Conservation (phyloP, 2,113 vertebrate species). For the Megalops atlanticus region DNA sequence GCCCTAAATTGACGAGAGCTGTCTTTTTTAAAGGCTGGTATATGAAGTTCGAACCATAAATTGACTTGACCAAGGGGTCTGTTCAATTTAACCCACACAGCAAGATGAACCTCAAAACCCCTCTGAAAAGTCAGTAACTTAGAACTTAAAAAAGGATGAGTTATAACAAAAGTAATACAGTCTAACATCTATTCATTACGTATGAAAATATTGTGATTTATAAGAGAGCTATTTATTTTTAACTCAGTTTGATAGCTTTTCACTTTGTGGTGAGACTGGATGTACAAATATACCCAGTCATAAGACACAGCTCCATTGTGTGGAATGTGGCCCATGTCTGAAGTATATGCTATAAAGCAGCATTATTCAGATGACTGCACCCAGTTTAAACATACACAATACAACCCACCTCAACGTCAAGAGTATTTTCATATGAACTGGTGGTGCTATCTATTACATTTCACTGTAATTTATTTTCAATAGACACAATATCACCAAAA, state of each 20-base stretch:
- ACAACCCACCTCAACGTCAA: slow-evolving; percentile 21
- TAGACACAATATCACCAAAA: slow-evolving; percentile 26
- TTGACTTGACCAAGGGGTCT: background rate
- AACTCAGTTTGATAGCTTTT: background rate
- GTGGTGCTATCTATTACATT: slow-evolving; percentile 15
- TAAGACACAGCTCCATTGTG: too few relatives aligned
- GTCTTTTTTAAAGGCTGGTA: background rate
- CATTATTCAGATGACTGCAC: background rate
- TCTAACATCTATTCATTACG: background rate
- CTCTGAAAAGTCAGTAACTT: too few relatives aligned
- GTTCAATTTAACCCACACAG: background rate
- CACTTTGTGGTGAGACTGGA: background rate
- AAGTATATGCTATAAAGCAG: background rate
- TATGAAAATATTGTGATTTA: background rate
- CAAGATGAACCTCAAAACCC: background rate
- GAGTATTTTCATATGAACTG: background rate
- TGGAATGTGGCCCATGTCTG: background rate
- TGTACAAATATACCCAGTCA: too few relatives aligned
- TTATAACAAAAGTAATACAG: background rate
- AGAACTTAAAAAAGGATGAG: background rate
- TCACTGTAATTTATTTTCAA: slow-evolving; percentile 29
- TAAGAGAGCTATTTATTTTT: background rate
- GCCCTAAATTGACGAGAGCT: background rate
- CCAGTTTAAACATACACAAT: background rate
- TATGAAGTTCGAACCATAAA: background rate